Conservation (phyloP, 2,113 vertebrate species). For the Python bivittatus region DNA sequence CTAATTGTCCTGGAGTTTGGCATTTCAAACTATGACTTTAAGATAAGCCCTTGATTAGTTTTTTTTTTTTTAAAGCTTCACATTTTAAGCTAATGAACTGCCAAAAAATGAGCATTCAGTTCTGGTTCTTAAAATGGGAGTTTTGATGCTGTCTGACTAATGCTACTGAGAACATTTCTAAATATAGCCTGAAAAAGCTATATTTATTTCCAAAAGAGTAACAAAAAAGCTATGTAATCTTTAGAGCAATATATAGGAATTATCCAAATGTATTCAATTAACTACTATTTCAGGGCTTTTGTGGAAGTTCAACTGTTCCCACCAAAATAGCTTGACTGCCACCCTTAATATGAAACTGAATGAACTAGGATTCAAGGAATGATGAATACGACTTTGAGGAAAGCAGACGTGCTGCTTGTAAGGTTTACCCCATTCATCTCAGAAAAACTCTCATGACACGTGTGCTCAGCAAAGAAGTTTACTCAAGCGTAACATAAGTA, state of each 20-base stretch:
- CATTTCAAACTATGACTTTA: not conserved
- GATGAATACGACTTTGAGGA: not conserved
- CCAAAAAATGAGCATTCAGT: not conserved
- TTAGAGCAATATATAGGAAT: not conserved
- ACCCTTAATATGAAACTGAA: not conserved
- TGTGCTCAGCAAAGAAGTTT: too few relatives aligned
- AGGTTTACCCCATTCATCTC: too few relatives aligned
- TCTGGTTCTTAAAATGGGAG: not conserved
- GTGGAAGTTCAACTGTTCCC: not conserved
- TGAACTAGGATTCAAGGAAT: not conserved
- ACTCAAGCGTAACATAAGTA: too few relatives aligned
- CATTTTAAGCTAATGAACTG: conserved; percentile 3
- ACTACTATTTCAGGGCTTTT: not conserved
- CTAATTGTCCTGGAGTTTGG: not conserved
- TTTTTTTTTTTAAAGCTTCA: not conserved
- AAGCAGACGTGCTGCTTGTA: not conserved
- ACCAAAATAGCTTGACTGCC: not conserved
- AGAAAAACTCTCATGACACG: too few relatives aligned
- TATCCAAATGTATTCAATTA: not conserved
- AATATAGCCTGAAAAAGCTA: not conserved
- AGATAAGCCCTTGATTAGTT: not conserved
- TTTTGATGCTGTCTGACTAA: not conserved
- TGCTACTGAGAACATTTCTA: not conserved
- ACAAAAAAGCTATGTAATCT: not conserved
- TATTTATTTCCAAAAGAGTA: not conserved